A percentile compares a stretch with the other conserved stretches of the same genome.
Evolutionary conservation across 2,888 invertebrate species (phyloP).

Genomic region (Sphinx pinastri): DNA sequence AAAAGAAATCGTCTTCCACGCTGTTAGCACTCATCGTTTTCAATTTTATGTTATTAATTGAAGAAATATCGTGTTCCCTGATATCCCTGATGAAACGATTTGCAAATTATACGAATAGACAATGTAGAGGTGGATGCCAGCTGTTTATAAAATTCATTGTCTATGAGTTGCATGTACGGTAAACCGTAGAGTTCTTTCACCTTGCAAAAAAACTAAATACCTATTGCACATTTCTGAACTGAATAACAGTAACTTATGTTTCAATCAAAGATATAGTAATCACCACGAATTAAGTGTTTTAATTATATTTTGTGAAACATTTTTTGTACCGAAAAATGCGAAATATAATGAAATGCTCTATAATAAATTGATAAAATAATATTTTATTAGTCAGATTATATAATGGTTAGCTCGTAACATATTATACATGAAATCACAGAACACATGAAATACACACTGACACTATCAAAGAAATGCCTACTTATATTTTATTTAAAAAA

Average conservation of each 20-base stretch:
- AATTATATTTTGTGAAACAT: no score
- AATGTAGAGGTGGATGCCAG: slow-evolving; percentile 36
- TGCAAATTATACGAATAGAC: slow-evolving; percentile 3
- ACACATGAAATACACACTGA: no score
- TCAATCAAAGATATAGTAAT: no score
- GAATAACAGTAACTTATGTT: neutral
- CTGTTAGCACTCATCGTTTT: slow-evolving; percentile 59
- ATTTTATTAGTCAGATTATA: no score
- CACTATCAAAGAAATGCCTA: no score
- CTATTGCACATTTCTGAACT: neutral
- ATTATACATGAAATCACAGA: no score
- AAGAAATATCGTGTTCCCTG: neutral
- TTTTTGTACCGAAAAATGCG: no score
- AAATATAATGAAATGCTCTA: no score
- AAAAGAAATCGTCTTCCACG: slow-evolving; percentile 54
- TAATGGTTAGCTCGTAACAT: no score
- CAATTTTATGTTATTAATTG: slow-evolving; percentile 34
- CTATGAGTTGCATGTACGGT: neutral
- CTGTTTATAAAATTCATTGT: slow-evolving; percentile 2
- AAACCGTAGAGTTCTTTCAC: slow-evolving; percentile 4
- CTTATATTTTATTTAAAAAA: neutral
- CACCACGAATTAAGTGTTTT: no score
- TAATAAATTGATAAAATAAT: no score
- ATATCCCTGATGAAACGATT: neutral
- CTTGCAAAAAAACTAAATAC: neutral